phyloP scores from a whole-genome alignment of 92 coral and sea anemone genomes.

The Porites rus region DNA sequence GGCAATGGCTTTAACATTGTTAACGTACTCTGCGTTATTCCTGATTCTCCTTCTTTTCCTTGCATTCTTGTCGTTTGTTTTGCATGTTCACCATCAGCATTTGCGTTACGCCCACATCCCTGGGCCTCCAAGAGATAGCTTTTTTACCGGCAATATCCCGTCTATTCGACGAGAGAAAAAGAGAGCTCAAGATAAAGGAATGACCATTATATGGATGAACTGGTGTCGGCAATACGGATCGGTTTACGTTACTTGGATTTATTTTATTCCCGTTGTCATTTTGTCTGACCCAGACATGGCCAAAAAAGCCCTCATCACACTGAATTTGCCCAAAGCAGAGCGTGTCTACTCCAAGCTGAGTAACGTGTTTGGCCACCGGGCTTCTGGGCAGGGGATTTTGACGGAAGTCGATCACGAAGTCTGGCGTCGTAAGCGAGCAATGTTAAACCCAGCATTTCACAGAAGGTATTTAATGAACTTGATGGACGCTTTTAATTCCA shows the following conservation, averaged over 20 bases:
- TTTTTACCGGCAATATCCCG: slow-evolving; percentile 62
- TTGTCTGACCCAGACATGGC: slow-evolving; percentile 46
- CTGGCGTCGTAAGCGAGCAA: slow-evolving; percentile 79
- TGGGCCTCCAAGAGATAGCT: slow-evolving; percentile 77
- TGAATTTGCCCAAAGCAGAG: slow-evolving; percentile 61
- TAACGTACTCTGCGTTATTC: background rate
- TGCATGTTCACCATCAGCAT: slow-evolving; percentile 15
- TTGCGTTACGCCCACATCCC: slow-evolving; percentile 71
- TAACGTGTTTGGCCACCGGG: slow-evolving; percentile 58
- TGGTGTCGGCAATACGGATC: slow-evolving; percentile 67
- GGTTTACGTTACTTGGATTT: slow-evolving; percentile 59
- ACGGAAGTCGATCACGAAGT: slow-evolving; percentile 62
- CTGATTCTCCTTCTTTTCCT: background rate
- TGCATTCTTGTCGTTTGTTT: slow-evolving; percentile 6
- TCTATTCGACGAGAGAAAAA: slow-evolving; percentile 37
- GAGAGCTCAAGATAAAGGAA: slow-evolving; percentile 18
- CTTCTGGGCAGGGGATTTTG: slow-evolving; percentile 64
- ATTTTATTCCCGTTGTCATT: slow-evolving; percentile 50
- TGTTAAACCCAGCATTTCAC: slow-evolving; percentile 92
- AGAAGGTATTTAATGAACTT: slow-evolving; percentile 75
- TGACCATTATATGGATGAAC: slow-evolving; percentile 27
- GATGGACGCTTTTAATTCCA: slow-evolving; percentile 77
- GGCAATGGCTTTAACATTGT: background rate
- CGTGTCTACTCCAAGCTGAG: slow-evolving; percentile 28
- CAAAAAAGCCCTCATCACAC: slow-evolving; percentile 52